phyloP scores from a whole-genome alignment of 2,797 vertebrate genomes.

The Melanotaenia nigrans region DNA sequence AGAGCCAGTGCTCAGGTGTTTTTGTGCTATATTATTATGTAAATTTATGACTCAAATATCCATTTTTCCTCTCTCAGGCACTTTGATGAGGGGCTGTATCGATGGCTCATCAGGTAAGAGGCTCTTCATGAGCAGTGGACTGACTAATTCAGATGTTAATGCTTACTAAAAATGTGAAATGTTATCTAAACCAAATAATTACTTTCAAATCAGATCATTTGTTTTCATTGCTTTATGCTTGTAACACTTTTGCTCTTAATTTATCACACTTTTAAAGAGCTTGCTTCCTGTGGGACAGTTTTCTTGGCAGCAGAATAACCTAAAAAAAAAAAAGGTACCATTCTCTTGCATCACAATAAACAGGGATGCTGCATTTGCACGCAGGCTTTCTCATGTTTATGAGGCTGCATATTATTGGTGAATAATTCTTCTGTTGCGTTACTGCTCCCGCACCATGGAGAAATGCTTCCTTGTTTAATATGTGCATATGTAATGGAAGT shows the following conservation, averaged over 20 bases:
- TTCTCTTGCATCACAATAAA: slow-evolving; percentile 62
- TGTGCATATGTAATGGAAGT: slow-evolving; percentile 68
- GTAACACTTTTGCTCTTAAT: neutral
- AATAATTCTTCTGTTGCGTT: slow-evolving; percentile 56
- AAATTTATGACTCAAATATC: slow-evolving; percentile 61
- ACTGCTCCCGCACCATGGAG: slow-evolving; percentile 53
- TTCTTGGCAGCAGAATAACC: slow-evolving; percentile 50
- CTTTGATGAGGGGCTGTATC: slow-evolving; percentile 97
- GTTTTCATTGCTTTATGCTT: slow-evolving; percentile 29
- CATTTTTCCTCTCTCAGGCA: slow-evolving; percentile 82
- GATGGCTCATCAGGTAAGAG: slow-evolving; percentile 96
- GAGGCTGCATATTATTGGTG: slow-evolving; percentile 58
- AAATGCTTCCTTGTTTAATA: slow-evolving; percentile 76
- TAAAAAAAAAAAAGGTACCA: slow-evolving; percentile 31
- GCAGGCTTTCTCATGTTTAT: slow-evolving; percentile 74
- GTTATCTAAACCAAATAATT: slow-evolving; percentile 42
- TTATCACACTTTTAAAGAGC: slow-evolving; percentile 44
- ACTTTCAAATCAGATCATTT: neutral
- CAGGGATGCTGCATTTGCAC: slow-evolving; percentile 76
- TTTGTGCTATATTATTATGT: slow-evolving; percentile 64
- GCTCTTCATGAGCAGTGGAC: slow-evolving; percentile 48
- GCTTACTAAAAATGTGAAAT: slow-evolving; percentile 45
- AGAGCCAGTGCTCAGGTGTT: slow-evolving; percentile 60
- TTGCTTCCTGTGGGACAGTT: slow-evolving; percentile 46
- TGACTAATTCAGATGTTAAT: slow-evolving; percentile 66